These are phyloP conservation scores for Scrobipalpa costella DNA, from an alignment of 2,888 invertebrate species.

Conservation along the genomic window DNA sequence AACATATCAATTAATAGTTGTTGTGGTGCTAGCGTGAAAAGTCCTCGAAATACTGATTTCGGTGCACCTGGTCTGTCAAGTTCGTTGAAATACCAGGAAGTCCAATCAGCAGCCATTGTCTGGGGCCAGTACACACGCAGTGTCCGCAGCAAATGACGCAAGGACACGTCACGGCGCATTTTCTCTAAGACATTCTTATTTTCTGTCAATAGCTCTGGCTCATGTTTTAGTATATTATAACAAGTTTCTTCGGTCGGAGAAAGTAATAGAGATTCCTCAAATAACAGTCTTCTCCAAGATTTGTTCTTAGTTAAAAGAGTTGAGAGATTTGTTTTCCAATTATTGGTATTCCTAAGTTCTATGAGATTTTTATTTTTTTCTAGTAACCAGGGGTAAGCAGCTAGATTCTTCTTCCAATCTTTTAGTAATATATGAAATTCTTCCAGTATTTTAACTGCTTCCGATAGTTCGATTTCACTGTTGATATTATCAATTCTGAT, in stretches of 20 bases:
- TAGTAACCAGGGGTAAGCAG: slow-evolving; percentile 48
- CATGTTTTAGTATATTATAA: slow-evolving; percentile 49
- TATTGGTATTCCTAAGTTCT: slow-evolving; percentile 46
- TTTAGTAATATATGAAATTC: slow-evolving; percentile 46
- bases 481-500: slow-evolving; percentile 37
- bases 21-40: slow-evolving; percentile 49
- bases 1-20: slow-evolving; percentile 47
- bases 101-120: slow-evolving; percentile 49
- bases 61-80: slow-evolving; percentile 45
- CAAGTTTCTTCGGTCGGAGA: slow-evolving; percentile 50
- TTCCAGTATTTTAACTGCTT: slow-evolving; percentile 37
- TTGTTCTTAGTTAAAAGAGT: slow-evolving; percentile 58
- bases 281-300: slow-evolving; percentile 59
- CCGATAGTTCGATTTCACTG: slow-evolving; percentile 43
- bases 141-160: slow-evolving; percentile 49
- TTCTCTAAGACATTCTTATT: slow-evolving; percentile 43
- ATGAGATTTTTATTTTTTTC: slow-evolving; percentile 51
- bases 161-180: slow-evolving; percentile 42
- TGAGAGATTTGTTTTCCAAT: slow-evolving; percentile 45
- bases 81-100: slow-evolving; percentile 41
- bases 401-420: slow-evolving; percentile 55
- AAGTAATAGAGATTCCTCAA: slow-evolving; percentile 58
- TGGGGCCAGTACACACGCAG: slow-evolving; percentile 60
- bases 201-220: slow-evolving; percentile 50
- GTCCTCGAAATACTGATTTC: slow-evolving; percentile 50